phyloP scores from a whole-genome alignment of 2,888 invertebrate genomes.

The Meghimatium bilineatum region DNA sequence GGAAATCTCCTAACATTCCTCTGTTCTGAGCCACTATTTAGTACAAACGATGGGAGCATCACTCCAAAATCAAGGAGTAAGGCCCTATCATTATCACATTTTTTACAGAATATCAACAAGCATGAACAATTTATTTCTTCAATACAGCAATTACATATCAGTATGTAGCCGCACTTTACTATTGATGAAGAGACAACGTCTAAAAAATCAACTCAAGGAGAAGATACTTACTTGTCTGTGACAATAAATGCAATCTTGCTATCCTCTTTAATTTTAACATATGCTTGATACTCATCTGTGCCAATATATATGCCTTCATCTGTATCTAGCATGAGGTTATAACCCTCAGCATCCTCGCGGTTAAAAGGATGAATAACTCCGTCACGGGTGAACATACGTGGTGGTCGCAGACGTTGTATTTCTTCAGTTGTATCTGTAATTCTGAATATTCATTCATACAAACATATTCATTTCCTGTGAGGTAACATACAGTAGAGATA shows the following conservation, averaged over 20 bases:
- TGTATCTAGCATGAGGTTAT: constrained; percentile 81
- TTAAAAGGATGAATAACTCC: constrained; percentile 92
- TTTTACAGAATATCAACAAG: too few species aligned
- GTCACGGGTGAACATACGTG: constrained; percentile 90
- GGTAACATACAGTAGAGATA: neutral
- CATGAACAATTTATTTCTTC: too few species aligned
- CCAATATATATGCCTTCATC: constrained; percentile 85
- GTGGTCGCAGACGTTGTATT: constrained; percentile 83
- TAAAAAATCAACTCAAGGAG: neutral
- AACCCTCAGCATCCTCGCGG: constrained; percentile 89
- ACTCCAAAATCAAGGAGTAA: too few species aligned
- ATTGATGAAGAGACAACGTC: too few species aligned
- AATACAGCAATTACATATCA: too few species aligned
- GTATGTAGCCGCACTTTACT: too few species aligned
- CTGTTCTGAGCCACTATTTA: too few species aligned
- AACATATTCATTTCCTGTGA: neutral
- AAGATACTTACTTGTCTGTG: constrained; percentile 88
- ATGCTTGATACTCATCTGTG: constrained; percentile 89
- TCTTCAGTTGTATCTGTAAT: constrained; percentile 75
- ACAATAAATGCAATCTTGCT: constrained; percentile 87
- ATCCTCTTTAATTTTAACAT: constrained; percentile 80
- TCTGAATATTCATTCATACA: constrained; percentile 55
- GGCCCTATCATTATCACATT: too few species aligned
- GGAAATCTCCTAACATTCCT: too few species aligned
- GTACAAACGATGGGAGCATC: too few species aligned